phyloP scores from a whole-genome alignment of 23 tunicate genomes.

The Pegea sp. region DNA sequence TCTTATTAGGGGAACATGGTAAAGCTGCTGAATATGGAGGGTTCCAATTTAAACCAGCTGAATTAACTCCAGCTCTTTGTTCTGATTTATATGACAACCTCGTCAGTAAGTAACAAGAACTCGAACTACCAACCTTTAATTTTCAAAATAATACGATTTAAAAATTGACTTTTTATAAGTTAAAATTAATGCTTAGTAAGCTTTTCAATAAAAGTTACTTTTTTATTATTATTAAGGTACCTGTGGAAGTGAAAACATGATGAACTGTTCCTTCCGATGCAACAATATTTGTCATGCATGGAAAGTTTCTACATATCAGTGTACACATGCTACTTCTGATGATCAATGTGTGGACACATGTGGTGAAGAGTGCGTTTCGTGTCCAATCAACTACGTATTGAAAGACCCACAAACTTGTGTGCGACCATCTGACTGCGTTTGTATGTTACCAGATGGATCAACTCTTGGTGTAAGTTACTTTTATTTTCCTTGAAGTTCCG shows the following conservation, averaged over 20 bases:
- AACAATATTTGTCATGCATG: constrained; percentile 84
- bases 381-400: constrained; percentile 84
- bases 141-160: neutral
- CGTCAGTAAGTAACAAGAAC: constrained; percentile 54
- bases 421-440: constrained; percentile 76
- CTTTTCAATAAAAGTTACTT: neutral
- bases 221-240: constrained; percentile 18
- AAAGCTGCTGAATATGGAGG: constrained; percentile 63
- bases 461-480: constrained; percentile 60
- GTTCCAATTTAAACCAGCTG: constrained; percentile 68
- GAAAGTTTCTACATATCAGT: constrained; percentile 64
- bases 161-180: neutral
- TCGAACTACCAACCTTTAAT: neutral
- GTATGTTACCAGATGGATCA: constrained; percentile 87
- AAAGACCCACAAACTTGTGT: constrained; percentile 84
- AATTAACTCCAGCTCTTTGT: constrained; percentile 71
- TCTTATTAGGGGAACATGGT: constrained; percentile 17
- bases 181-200: neutral
- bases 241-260: constrained; percentile 69
- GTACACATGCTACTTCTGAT: constrained; percentile 40
- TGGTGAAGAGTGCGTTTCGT: constrained; percentile 71
- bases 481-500: neutral
- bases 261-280: constrained; percentile 70
- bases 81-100: constrained; percentile 54
- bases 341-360: constrained; percentile 87